A percentile compares a stretch with the other conserved stretches of the same genome.
Evolutionary conservation across 2,113 vertebrate genomes (phyloP).

Genomic region (Rostratula benghalensis): DNA sequence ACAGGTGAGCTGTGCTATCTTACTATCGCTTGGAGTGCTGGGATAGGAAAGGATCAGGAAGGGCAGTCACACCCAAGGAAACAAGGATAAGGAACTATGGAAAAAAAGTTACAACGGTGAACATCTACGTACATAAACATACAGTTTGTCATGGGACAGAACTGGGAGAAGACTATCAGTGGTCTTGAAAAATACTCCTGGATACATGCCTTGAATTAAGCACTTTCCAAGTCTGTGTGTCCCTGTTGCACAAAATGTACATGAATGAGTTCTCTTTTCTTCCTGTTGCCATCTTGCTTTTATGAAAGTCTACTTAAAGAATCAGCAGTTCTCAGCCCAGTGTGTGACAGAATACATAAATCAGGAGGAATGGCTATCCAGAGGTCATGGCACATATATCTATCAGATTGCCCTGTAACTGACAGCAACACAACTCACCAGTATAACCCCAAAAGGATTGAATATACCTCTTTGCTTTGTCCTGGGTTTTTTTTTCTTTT

Average conservation of each 20-base stretch:
- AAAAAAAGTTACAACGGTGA: background rate
- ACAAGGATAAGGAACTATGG: background rate
- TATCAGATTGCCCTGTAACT: background rate
- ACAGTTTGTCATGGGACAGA: background rate
- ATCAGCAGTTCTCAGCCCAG: background rate
- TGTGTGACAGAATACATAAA: background rate
- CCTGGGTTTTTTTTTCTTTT: accelerated
- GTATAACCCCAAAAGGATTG: background rate
- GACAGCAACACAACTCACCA: background rate
- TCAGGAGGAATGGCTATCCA: background rate
- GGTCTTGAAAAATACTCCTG: background rate
- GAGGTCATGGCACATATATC: background rate
- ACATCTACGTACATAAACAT: background rate
- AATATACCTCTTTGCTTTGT: background rate
- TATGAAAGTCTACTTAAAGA: background rate
- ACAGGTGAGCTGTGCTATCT: background rate
- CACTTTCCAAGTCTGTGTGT: background rate
- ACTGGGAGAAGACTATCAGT: background rate
- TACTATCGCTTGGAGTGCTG: accelerated
- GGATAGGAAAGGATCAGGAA: background rate
- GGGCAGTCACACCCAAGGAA: background rate
- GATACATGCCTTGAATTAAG: background rate
- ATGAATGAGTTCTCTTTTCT: background rate
- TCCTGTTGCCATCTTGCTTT: background rate
- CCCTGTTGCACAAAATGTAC: background rate